Evolutionary conservation across 2,113 vertebrate species (phyloP), one percentile per base, ranked within the genome.

Genomic region (Malurus cyaneus): DNA sequence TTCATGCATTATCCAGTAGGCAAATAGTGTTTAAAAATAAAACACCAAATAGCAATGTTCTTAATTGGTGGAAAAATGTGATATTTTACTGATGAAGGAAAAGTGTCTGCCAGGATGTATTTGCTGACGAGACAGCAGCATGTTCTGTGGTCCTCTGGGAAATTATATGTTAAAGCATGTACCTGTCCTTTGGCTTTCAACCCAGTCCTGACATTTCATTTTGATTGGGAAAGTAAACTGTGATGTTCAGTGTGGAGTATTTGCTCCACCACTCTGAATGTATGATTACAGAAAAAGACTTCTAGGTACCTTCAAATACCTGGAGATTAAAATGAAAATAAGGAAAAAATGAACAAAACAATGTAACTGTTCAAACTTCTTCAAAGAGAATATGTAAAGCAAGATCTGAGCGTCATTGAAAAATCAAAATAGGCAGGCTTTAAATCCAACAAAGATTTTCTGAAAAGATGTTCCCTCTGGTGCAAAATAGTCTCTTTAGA

Each of bases 51-150:
- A 59, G 20, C 4, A 62, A 88, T 82, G 54, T 70, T 85, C 28
- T 91, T 94, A 95, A 96, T 94, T 93, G 14, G 15, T 94, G 20
- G 79, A 24, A 84, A 92, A 74, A 81, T 76, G 12, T 56, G 66
- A 4, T 89, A 62, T 78, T 95, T 94, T 91, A 54, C 65, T 89
- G 94, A 94, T 16, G 39, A 90, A 93, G 90, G 77, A 52, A 72
- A 96, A 90, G 84, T 93, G 49, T 84, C 69, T 95, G 29, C 47
- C 36, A 28, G 47, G 79, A 49, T 93, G 70, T 94, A 39, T 96
- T 97, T 97, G 82, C 49, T 92, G 89, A 49, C 3, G 70, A 94
- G 94, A 76, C 91, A 85, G 47, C 64, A 54, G 13, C 6, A 8
- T 61, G 71, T 10, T 13, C n/a, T 87, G 26, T 41, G 49, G 7